A percentile compares a stretch with the other conserved stretches of the same genome.
Conservation (phyloP, 2,113 vertebrate species). For the Varanus komodoensis region DNA sequence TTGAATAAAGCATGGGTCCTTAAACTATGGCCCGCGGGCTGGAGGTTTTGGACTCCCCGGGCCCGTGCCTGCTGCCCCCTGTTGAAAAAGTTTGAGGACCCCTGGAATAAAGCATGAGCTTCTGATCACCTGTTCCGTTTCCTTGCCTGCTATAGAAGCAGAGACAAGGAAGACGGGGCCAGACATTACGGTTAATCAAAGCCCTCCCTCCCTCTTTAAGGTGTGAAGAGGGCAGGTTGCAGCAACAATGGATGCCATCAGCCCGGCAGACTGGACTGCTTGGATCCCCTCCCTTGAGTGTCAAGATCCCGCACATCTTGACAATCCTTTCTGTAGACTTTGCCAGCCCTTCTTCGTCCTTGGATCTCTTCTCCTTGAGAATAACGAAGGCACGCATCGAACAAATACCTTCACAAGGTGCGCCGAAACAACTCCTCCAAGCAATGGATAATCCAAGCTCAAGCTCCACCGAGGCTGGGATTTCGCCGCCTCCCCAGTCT, state of each 20-base stretch:
- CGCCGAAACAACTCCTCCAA: background rate
- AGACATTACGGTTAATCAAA: no score
- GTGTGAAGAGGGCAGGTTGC: background rate
- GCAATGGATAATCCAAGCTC: background rate
- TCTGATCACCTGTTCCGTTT: background rate
- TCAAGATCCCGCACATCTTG: background rate
- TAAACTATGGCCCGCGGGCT: no score
- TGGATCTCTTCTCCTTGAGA: background rate
- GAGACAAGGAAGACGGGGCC: background rate
- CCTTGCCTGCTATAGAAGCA: background rate
- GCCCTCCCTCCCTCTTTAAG: background rate
- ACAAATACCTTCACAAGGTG: background rate
- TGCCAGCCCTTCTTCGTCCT: background rate
- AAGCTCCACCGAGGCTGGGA: background rate
- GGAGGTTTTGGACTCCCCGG: no score
- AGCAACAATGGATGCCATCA: background rate
- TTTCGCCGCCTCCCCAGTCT: background rate
- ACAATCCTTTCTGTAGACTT: background rate
- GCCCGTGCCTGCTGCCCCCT: no score
- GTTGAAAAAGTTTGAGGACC: no score
- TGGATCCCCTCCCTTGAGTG: background rate
- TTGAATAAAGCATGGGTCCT: no score
- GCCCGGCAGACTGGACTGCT: no score
- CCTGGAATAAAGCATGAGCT: background rate
- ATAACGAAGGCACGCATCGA: background rate